phyloP scores from a whole-genome alignment of 2,113 vertebrate species.

The Arizona elegans region DNA sequence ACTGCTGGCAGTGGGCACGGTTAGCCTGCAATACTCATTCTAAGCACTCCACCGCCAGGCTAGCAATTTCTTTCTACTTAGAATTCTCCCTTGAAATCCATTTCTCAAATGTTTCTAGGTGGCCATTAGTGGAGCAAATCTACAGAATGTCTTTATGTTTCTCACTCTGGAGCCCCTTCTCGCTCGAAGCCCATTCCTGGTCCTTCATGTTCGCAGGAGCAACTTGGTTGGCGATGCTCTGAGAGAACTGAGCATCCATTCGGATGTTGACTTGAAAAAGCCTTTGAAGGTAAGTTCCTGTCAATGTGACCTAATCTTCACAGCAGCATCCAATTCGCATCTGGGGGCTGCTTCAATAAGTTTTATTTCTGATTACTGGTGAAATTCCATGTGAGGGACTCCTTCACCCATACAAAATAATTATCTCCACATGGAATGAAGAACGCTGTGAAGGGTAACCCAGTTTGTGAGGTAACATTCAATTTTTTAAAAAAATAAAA shows the following conservation, averaged over 20 bases:
- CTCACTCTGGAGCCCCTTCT: constrained; percentile 93
- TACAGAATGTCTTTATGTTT: constrained; percentile 97
- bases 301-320: neutral
- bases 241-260: constrained; percentile 91
- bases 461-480: neutral
- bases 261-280: constrained; percentile 96
- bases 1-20: neutral
- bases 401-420: neutral
- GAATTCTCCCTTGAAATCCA: neutral
- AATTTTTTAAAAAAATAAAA: neutral
- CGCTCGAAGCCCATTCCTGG: constrained; percentile 91
- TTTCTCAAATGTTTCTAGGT: constrained; percentile 71
- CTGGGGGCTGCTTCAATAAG: neutral
- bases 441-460: neutral
- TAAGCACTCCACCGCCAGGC: neutral
- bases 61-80: neutral
- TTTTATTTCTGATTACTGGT: neutral
- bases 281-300: constrained; percentile 87
- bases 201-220: constrained; percentile 89
- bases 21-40: neutral
- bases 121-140: constrained; percentile 91
- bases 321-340: neutral
- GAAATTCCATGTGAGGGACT: neutral
- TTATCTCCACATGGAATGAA: neutral
- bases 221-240: constrained; percentile 93